Evolutionary conservation across 2,888 invertebrate species (phyloP), one percentile per base, ranked within the genome.

Genomic region (Adelphocoris suturalis): DNA sequence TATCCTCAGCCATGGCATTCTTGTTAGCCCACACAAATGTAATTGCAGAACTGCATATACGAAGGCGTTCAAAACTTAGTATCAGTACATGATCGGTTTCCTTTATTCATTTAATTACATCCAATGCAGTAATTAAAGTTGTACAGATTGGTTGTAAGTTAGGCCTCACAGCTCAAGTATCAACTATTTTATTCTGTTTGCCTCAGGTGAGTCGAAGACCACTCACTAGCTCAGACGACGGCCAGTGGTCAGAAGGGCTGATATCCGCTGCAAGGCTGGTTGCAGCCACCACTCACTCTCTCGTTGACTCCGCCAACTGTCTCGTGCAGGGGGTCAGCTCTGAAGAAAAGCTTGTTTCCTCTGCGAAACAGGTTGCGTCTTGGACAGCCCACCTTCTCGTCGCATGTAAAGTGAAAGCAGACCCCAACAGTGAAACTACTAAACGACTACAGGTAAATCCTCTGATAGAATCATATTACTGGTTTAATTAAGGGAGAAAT

Each of bases 221-320:
- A 0, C 94, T 96, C 0, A 96, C 96, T 7, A 97, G 97, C 16
- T 98, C 98, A 0, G 98, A 98, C 93, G 99, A 99, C 94, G 99
- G 98, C 0, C 99, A 99, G 93, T 99, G 99, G 99, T 99, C 99
- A 0, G 98, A 99, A 93, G 99, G 99, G 0, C 95, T 99, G 89
- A 97, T 99, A 91, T 98, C 98, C 0, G 99, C 99, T 0, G 99
- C 99, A 0, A 95, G 98, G 90, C 95, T 99, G 92, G 99, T 99
- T 14, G 99, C 99, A 0, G 99, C 99, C 0, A 99, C 99, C 0
- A 99, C 99, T 0, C 99, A 99, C 94, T 98, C 98, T 92, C 95
- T 99, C 91, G 99, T 99, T 89, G 99, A 99, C 93, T 98, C 99
- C 0, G 99, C 99, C 89, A 99, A 99, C 93, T 97, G 98, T 84